Evolutionary conservation across 2,888 invertebrate species (phyloP), one percentile per base, ranked within the genome.

Genomic region (Gymnocheta viridis): DNA sequence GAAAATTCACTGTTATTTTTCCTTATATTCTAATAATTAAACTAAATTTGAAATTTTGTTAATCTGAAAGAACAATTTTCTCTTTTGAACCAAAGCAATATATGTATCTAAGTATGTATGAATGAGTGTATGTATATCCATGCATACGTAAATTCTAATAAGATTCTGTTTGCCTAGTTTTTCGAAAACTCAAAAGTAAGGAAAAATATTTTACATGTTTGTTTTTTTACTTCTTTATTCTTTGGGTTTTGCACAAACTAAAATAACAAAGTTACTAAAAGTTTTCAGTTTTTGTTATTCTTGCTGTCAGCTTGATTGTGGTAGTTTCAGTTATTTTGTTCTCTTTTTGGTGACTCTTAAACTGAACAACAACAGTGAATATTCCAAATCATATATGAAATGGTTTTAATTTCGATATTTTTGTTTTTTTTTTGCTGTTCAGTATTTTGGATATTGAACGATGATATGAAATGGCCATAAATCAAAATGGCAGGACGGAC

Each of bases 401-500:
- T 66, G 74, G 58, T 66, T 83, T 76, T 58, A 67, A 49, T 77
- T 66, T 56, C 44, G 56, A 41, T 69, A 32, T 66, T 38, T 38
- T 41, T 76, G 22, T 70, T 76, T 41, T 27, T 41, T 27, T 70
- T 29, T 74, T 82, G 62, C 22, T 77, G 56, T 69, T 78, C 32
- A 17, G 67, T 69, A 69, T 81, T 83, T 77, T 72, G 85, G 90
- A 89, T 89, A 90, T 90, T 91, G 91, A 91, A 90, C 90, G 89
- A 88, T 89, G 91, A 89, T 90, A 90, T 89, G 88, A 90, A 89
- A 89, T 89, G 89, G 88, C 88, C 90, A 91, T 91, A 91, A 91
- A 91, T 91, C 91, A 91, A 91, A 91, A 91, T 91, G 91, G 91
- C 90, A 89, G 91, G 91, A 89, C 91, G 88, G 90, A 88, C 85